Conservation (phyloP, 2,888 invertebrate genomes). For the Reticulitermes lucifugus region DNA sequence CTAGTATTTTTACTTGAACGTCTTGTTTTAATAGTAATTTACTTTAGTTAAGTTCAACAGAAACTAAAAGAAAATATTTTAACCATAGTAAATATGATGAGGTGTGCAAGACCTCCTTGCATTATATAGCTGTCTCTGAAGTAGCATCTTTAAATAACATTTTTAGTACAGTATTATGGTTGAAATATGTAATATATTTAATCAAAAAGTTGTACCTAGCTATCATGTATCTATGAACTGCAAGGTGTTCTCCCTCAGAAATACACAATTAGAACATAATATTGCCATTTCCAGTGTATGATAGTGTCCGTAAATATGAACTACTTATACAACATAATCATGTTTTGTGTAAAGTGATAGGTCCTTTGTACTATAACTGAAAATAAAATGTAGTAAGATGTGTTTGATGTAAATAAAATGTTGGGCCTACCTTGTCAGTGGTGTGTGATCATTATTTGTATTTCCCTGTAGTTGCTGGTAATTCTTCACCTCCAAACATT, state of each 20-base stretch:
- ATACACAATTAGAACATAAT: not conserved
- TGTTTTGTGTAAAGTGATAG: not conserved
- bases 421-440: not conserved
- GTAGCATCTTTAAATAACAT: not conserved
- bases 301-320: not conserved
- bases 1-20: too few relatives aligned
- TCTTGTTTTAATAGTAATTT: too few relatives aligned
- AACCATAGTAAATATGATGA: not conserved
- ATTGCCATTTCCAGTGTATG: not conserved
- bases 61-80: too few relatives aligned
- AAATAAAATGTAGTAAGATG: not conserved
- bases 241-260: not conserved
- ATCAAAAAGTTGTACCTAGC: not conserved
- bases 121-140: not conserved
- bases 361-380: not conserved
- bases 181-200: not conserved
- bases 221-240: not conserved
- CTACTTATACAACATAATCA: not conserved
- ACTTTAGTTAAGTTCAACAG: too few relatives aligned
- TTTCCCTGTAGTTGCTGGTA: too few relatives aligned
- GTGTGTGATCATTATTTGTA: too few relatives aligned
- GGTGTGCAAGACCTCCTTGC: not conserved
- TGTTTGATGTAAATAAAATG: conserved; percentile 12
- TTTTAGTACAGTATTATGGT: conserved; percentile 4
- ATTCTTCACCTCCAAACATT: too few relatives aligned